phyloP scores from a whole-genome alignment of 1,140 invertebrate genomes.

The Drosophila bifasciata region DNA sequence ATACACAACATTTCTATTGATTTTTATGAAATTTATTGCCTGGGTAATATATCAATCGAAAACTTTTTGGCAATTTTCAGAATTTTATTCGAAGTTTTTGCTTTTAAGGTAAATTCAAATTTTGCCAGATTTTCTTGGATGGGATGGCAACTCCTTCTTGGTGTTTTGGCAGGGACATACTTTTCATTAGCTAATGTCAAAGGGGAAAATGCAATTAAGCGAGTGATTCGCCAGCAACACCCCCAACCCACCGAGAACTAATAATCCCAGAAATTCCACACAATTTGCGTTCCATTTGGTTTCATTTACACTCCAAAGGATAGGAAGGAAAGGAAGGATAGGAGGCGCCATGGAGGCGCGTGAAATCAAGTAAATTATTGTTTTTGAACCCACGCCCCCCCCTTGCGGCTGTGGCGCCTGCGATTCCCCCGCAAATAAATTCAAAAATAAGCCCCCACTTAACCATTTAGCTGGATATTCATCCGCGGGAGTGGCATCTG shows the following conservation, averaged over 20 bases:
- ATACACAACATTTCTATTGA: conserved; percentile 19
- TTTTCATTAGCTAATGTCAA: conserved; percentile 46
- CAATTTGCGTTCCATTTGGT: conserved; percentile 29
- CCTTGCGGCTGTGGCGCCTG: conserved; percentile 5
- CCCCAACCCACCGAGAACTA: conserved; percentile 2
- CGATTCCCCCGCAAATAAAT: conserved; percentile 59
- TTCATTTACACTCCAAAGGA: conserved; percentile 1
- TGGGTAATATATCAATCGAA: conserved; percentile 21
- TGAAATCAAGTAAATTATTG: conserved; percentile 73
- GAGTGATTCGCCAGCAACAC: conserved; percentile 22
- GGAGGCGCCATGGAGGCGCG: conserved; percentile 21
- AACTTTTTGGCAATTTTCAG: conserved; percentile 29
- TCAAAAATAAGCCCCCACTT: conserved; percentile 59
- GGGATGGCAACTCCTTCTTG: conserved; percentile 1
- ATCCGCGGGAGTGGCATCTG: conserved; percentile 26
- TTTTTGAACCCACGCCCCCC: conserved; percentile 43
- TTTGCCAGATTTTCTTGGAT: too few relatives aligned
- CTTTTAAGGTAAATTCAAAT: too few relatives aligned
- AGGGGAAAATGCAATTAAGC: conserved; percentile 26
- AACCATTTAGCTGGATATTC: conserved; percentile 5
- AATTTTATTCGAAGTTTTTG: too few relatives aligned
- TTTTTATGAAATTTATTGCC: conserved; percentile 34
- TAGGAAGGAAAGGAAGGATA: not conserved
- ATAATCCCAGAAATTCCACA: conserved; percentile 30
- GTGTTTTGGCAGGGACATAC: conserved; percentile 8